These are phyloP conservation scores for Pseudopipra pipra DNA, from an alignment of 2,113 vertebrate genomes.

Conservation along the genomic window DNA sequence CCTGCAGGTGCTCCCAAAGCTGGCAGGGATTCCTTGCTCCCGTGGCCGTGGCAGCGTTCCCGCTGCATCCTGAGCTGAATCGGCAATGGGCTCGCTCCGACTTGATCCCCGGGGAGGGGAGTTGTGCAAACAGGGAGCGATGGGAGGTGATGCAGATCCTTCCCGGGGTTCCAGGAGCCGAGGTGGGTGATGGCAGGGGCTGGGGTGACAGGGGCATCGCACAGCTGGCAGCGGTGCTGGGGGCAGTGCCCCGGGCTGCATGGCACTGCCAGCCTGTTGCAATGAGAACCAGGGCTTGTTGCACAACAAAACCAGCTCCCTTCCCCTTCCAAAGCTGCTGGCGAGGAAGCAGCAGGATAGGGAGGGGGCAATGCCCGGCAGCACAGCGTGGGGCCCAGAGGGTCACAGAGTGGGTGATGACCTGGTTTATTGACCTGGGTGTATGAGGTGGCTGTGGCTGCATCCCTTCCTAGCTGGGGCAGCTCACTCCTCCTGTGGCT, in stretches of 20 bases:
- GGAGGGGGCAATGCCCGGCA: neutral
- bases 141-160: neutral
- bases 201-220: fast-evolving
- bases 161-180: neutral
- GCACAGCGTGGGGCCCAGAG: fast-evolving
- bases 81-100: neutral
- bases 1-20: neutral
- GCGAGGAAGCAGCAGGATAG: fast-evolving
- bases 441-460: fast-evolving
- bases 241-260: neutral
- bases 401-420: neutral
- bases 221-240: fast-evolving
- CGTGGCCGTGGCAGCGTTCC: neutral
- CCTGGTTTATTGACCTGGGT: neutral
- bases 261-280: neutral
- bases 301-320: neutral
- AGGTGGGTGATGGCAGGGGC: neutral
- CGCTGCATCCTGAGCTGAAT: neutral
- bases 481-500: fast-evolving
- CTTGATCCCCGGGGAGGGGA: neutral
- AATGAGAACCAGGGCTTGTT: fast-evolving
- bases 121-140: neutral
- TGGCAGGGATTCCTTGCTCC: fast-evolving
- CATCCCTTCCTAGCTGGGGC: neutral
- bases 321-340: neutral